phyloP scores from a whole-genome alignment of 2,888 invertebrate species.

The Anthrax anthrax region DNA sequence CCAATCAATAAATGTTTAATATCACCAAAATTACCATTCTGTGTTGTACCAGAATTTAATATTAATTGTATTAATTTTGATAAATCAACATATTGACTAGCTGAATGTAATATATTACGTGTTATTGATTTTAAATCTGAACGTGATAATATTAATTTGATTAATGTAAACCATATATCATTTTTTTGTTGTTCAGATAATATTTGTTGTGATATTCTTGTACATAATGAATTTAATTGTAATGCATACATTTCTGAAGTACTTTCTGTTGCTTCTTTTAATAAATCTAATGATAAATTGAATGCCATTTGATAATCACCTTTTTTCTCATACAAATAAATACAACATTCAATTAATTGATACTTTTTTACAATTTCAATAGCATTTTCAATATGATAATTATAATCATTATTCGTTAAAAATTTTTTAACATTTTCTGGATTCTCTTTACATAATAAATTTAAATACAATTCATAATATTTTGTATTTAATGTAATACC shows the following conservation, averaged over 20 bases:
- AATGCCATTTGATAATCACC: slow-evolving; percentile 61
- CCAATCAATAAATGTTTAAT: slow-evolving; percentile 44
- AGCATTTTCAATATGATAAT: slow-evolving; percentile 50
- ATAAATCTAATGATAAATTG: slow-evolving; percentile 40
- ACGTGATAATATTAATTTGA: slow-evolving; percentile 33
- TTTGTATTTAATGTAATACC: slow-evolving; percentile 28
- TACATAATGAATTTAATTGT: slow-evolving; percentile 29
- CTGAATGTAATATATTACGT: slow-evolving; percentile 38
- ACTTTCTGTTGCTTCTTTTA: slow-evolving; percentile 19
- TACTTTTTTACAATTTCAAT: slow-evolving; percentile 47
- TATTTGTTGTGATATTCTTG: slow-evolving; percentile 35
- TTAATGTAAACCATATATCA: slow-evolving; percentile 37
- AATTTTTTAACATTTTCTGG: slow-evolving; percentile 40
- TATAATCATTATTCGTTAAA: slow-evolving; percentile 35
- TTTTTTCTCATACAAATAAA: slow-evolving; percentile 57
- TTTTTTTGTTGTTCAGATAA: slow-evolving; percentile 34
- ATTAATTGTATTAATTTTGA: slow-evolving; percentile 45
- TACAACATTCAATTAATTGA: slow-evolving; percentile 49
- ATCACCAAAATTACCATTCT: slow-evolving; percentile 41
- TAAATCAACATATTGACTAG: slow-evolving; percentile 41
- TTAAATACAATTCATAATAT: slow-evolving; percentile 45
- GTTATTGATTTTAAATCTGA: slow-evolving; percentile 32
- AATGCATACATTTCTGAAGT: slow-evolving; percentile 18
- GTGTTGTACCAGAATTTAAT: slow-evolving; percentile 36
- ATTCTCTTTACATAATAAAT: slow-evolving; percentile 45